Percentiles rank a stretch among this genome's conserved stretches.
These are phyloP conservation scores for Orthonychiurus folsomi DNA, from an alignment of 2,888 invertebrate genomes.

Conservation along the genomic window DNA sequence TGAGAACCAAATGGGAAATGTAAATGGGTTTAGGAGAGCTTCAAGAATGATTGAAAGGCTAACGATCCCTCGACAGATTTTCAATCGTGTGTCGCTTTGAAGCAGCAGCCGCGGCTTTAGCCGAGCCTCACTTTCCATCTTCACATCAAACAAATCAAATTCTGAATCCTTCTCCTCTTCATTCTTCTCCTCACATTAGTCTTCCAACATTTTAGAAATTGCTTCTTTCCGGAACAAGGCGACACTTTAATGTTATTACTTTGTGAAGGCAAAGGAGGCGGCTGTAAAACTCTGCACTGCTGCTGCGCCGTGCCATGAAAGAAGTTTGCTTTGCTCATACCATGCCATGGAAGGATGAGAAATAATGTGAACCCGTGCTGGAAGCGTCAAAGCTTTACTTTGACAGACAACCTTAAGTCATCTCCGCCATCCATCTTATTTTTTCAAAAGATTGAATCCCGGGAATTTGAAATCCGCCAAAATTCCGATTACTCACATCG, in stretches of 20 bases:
- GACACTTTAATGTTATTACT: no score
- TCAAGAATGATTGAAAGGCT: conserved; percentile 39
- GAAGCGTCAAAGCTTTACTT: neutral
- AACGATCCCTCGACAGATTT: conserved; percentile 39
- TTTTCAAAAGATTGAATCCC: conserved; percentile 5
- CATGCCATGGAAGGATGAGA: neutral
- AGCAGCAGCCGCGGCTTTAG: neutral
- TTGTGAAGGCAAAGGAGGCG: no score
- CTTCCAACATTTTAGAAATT: neutral
- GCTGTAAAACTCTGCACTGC: no score
- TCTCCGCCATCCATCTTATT: conserved; percentile 18
- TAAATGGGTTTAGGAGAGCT: conserved; percentile 27
- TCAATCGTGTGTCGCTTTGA: conserved; percentile 27
- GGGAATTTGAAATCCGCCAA: conserved; percentile 21
- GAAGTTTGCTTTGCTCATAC: no score
- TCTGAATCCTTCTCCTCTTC: neutral
- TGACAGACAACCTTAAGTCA: neutral
- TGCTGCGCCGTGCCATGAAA: no score
- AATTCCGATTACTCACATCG: conserved; percentile 24
- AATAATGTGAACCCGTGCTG: neutral
- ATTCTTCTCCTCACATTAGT: neutral
- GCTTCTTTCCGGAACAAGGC: neutral
- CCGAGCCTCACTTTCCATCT: neutral
- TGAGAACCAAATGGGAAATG: conserved; percentile 33
- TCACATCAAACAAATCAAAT: neutral